These are phyloP conservation scores for Lottia gigantea DNA, from an alignment of 2,888 invertebrate species.

Conservation along the genomic window DNA sequence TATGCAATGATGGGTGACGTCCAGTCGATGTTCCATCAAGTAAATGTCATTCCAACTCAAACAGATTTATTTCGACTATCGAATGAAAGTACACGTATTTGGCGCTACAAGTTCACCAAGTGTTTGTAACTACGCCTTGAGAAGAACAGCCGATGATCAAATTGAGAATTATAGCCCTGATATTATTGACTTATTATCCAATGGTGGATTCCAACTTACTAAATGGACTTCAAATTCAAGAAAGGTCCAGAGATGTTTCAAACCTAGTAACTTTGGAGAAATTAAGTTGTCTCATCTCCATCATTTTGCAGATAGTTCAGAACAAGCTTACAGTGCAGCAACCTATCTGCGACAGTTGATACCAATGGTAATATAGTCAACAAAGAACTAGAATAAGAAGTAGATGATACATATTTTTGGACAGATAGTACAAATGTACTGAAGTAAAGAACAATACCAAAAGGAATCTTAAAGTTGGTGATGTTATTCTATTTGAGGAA, in stretches of 20 bases:
- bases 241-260: constrained; percentile 25
- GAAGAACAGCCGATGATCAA: constrained; percentile 12
- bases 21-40: constrained; percentile 12
- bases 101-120: constrained; percentile 10
- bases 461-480: not conserved
- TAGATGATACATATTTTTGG: constrained; percentile 18
- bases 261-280: not conserved
- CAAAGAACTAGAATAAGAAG: not conserved
- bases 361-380: not conserved
- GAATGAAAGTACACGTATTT: constrained; percentile 16
- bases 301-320: constrained; percentile 21
- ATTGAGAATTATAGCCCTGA: not conserved
- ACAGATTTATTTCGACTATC: constrained; percentile 12
- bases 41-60: not conserved
- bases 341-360: constrained; percentile 14
- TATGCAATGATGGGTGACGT: not conserved
- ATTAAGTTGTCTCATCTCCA: constrained; percentile 7
- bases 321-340: constrained; percentile 13
- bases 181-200: not conserved
- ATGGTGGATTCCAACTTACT: constrained; percentile 30
- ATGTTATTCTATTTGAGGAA: constrained; percentile 8
- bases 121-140: constrained; percentile 13
- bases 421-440: constrained; percentile 15
- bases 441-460: constrained; percentile 16
- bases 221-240: constrained; percentile 33